These are phyloP conservation scores for Syncerus caffer DNA, from an alignment of 2,797 vertebrate species.

Conservation along the genomic window DNA sequence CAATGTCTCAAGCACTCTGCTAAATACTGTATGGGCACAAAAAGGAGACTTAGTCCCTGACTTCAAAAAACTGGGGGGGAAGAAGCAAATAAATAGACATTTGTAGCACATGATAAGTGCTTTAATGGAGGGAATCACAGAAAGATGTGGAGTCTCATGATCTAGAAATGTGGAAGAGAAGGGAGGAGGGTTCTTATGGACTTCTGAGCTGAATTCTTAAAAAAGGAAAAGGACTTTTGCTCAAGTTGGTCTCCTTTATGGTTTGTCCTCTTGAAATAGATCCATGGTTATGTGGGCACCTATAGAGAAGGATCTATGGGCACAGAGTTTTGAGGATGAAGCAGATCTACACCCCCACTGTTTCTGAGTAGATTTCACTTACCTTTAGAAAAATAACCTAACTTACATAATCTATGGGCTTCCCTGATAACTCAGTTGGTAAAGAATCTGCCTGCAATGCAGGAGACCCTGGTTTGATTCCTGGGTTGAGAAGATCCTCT, in stretches of 20 bases:
- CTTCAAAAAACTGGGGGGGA: background rate
- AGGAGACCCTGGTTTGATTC: background rate
- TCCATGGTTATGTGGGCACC: background rate
- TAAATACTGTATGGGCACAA: background rate
- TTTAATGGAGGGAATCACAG: background rate
- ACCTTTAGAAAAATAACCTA: background rate
- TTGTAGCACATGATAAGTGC: background rate
- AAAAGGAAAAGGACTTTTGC: background rate
- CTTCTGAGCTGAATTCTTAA: background rate
- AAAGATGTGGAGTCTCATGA: background rate
- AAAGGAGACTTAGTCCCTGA: background rate
- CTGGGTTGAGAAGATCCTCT: background rate
- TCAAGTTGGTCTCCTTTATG: background rate
- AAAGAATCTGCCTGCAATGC: background rate
- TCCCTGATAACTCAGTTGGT: background rate
- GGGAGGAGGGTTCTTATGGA: background rate
- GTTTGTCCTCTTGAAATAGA: background rate
- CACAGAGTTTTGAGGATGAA: background rate
- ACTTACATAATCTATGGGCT: background rate
- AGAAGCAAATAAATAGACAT: background rate
- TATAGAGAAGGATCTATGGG: background rate
- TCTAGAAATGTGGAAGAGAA: background rate
- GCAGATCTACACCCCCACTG: background rate
- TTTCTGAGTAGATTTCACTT: background rate
- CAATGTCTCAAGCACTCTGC: background rate